phyloP scores from a whole-genome alignment of 2,113 vertebrate species.

The Limnothrissa miodon region DNA sequence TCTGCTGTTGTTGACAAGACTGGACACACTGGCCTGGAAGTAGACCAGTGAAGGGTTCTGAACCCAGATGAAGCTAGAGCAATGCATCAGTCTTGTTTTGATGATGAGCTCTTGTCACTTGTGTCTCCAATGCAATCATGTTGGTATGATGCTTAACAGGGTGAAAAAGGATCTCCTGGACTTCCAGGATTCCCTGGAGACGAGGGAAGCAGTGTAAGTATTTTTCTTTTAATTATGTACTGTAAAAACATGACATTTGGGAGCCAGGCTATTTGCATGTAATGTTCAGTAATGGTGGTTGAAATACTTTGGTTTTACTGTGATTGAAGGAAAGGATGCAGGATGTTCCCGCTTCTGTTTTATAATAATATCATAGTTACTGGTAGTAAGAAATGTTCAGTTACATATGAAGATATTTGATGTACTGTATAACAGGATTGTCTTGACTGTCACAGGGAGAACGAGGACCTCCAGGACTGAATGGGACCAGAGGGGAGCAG shows the following conservation, averaged over 20 bases:
- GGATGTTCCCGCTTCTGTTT: background rate
- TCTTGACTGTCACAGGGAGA: constrained; percentile 69
- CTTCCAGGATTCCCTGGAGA: constrained; percentile 79
- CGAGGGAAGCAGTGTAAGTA: constrained; percentile 79
- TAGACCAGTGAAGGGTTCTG: background rate
- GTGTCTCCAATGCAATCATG: background rate
- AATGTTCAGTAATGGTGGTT: background rate
- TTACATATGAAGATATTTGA: background rate
- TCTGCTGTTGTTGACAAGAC: too few species aligned
- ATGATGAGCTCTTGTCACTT: background rate
- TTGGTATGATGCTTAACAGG: constrained; percentile 61
- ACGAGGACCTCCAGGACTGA: constrained; percentile 70
- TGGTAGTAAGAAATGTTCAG: background rate
- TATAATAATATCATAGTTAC: background rate
- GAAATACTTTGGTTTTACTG: background rate
- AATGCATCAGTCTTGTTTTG: background rate
- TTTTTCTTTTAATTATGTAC: background rate
- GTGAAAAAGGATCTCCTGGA: constrained; percentile 67
- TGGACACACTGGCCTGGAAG: too few species aligned
- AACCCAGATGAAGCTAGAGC: background rate
- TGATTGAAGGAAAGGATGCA: too few species aligned
- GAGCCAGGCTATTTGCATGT: background rate
- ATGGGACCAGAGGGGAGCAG: constrained; percentile 72
- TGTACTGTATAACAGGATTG: background rate
- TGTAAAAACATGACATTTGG: background rate